Evolutionary conservation across 2,113 vertebrate genomes (phyloP), one percentile per base, ranked within the genome.

Genomic region (Pelecanus crispus): DNA sequence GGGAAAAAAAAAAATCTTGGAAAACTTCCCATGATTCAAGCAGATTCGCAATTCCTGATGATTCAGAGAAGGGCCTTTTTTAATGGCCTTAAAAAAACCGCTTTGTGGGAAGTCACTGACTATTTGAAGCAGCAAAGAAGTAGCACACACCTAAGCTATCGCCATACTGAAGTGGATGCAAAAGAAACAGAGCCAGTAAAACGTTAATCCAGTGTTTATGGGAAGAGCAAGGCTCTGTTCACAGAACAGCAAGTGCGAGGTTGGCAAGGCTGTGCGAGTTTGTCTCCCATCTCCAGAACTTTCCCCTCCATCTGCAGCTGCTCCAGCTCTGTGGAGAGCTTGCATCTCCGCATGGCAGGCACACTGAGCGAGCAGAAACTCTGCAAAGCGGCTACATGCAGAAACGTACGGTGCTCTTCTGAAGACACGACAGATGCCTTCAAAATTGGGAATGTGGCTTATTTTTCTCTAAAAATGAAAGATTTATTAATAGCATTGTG

Each of bases 21-120:
- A 97, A 95, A 83, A 82, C 67, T 81, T 92, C 96, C 95, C 95
- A 2, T 66, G 70, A 85, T 96, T 88, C 90, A 81, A 78, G 81
- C 74, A 91, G 93, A 94, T 91, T 80, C 14, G 4, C 92, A 82
- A 84, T 70, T 96, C 95, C 90, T 61, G 86, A 85, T 85, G 94
- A 92, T 86, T 97, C 94, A 95, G 83, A 94, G 59, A 80, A 75
- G 20, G 45, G 90, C 36, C 71, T 87, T 93, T 96, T 88, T 85
- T 36, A 91, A 93, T 24, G 70, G 85, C 63, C 47, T 92, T 50
- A 32, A 61, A 81, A 94, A 91, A 59, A 71, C 7, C 7, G 36
- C 68, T 55, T 50, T 52, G 81, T 84, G 93, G 94, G 94, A 96
- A 88, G 91, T n/a, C 70, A 50, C 63, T 3, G 68, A 18, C 8